phyloP scores from a whole-genome alignment of 92 coral and sea anemone species.

The Ricordea florida region DNA sequence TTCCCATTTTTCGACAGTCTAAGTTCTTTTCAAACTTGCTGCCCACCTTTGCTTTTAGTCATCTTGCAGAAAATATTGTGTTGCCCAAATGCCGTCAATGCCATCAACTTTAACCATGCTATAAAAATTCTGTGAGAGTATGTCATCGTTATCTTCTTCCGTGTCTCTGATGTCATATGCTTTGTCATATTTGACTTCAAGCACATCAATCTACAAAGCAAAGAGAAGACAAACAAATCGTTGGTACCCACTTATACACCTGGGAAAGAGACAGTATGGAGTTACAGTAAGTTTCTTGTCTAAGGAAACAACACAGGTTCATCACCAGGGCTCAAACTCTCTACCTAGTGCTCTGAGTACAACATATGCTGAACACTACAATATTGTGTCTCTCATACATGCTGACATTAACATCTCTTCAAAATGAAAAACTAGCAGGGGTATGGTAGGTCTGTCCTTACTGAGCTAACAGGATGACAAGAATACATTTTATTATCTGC shows the following conservation, averaged over 20 bases:
- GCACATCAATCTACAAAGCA: conserved; percentile 72
- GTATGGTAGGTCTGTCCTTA: too few species aligned
- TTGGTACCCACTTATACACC: not conserved
- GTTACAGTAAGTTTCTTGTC: too few species aligned
- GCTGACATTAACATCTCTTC: too few species aligned
- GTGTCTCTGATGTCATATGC: conserved; percentile 74
- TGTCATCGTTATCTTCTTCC: conserved; percentile 45
- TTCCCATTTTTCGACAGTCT: not conserved
- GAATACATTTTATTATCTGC: too few species aligned
- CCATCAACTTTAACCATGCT: conserved; percentile 84
- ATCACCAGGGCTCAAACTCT: too few species aligned
- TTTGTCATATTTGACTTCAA: conserved; percentile 87
- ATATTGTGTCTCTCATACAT: too few species aligned
- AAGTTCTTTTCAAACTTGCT: not conserved
- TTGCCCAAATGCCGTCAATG: conserved; percentile 77
- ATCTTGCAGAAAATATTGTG: conserved; percentile 87
- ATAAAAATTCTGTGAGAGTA: conserved; percentile 70
- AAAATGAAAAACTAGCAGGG: too few species aligned
- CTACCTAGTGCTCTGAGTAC: too few species aligned
- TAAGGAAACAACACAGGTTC: too few species aligned
- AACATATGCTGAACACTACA: too few species aligned
- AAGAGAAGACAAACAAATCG: not conserved
- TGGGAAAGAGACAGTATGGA: too few species aligned
- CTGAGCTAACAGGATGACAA: too few species aligned
- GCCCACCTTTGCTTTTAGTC: conserved; percentile 21